Evolutionary conservation across 2,113 vertebrate genomes (phyloP), one percentile per base, ranked within the genome.

Genomic region (Dicerorhinus sumatrensis): DNA sequence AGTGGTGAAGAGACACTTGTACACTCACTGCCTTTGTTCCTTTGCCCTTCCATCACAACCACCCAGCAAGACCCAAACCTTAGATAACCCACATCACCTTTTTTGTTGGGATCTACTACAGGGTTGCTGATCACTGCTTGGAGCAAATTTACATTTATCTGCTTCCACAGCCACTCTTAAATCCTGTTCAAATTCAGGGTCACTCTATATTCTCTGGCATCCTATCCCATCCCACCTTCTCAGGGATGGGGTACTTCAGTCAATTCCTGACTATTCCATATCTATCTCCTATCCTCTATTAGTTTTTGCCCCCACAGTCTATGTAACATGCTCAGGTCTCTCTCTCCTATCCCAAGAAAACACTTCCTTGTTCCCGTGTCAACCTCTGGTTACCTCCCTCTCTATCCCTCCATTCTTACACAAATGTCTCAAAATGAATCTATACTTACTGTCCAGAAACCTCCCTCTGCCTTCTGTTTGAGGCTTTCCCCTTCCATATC

Each of bases 101-200:
- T 96, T 63, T 16, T 18, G 17, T 33, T 67, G 17, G 25, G 12
- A 70, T 84, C 25, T 91, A 72, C 33, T 80, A 69, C 1, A 75
- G n/a, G 8, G 58, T 83, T 72, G 17, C 14, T 62, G 6, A 91
- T 69, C 42, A 84, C 21, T 89, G 29, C 46, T 94, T 89, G 54
- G 95, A 96, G 31, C 20, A 95, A 48, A 91, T 85, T 25, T 97
- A 31, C 75, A 80, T 91, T 88, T 90, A 88, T 73, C 27, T 83
- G 36, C 16, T 83, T 97, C 56, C 17, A 79, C 5, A 67, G 6
- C 8, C 48, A 95, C 29, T 29, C 36, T 60, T 90, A 91, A 80
- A 88, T 89, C 67, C 72, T 92, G 17, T 90, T 96, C 91, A 79
- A 97, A 88, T 33, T 93, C 92, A 94, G n/a, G 8, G 5, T 67